Evolutionary conservation across 2,888 invertebrate genomes (phyloP), one percentile per base, ranked within the genome.

Genomic region (Macropis europaea): DNA sequence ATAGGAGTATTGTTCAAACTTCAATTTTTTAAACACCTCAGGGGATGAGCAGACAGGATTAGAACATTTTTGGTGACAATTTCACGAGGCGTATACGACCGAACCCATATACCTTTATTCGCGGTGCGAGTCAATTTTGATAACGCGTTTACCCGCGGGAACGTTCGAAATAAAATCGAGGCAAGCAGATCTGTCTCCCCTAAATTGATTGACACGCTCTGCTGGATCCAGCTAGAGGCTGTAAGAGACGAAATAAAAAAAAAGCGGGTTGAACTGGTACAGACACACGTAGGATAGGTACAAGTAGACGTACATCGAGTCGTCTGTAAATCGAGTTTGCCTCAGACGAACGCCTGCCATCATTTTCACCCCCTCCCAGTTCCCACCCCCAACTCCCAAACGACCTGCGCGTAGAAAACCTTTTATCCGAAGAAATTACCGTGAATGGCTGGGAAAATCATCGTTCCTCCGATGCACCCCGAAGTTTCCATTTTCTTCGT

Each of bases 271-370:
- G 13, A 19, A 34, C 32, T 11, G 22, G 40, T 30, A 22, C 15
- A 28, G 22, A 30, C 11, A 5, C 57, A 43, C 53, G 54, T 42
- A 56, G n/a, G 36, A 59, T 68, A 68, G 73, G 63, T 75, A 61
- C 66, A 38, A 67, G 66, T 47, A 62, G 56, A 77, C 63, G 60
- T 79, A 62, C 69, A 62, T 63, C 56, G 62, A 64, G 54, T 48
- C 59, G 64, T 42, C 63, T 28, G 48, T 66, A 75, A 81, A 80
- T 80, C 71, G 69, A 77, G 72, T 79, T 79, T 79, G 54, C 66
- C 60, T 19, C 22, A 26, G 42, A 30, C 57, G 63, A 73, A 68
- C 72, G 60, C 34, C n/a, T 36, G 11, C 59, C 61, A 17, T 48
- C 68, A 19, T 63, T 63, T 64, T 32, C 52, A 22, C 26, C 36